phyloP scores from a whole-genome alignment of 2,113 vertebrate genomes.

The Halichoeres trimaculatus region DNA sequence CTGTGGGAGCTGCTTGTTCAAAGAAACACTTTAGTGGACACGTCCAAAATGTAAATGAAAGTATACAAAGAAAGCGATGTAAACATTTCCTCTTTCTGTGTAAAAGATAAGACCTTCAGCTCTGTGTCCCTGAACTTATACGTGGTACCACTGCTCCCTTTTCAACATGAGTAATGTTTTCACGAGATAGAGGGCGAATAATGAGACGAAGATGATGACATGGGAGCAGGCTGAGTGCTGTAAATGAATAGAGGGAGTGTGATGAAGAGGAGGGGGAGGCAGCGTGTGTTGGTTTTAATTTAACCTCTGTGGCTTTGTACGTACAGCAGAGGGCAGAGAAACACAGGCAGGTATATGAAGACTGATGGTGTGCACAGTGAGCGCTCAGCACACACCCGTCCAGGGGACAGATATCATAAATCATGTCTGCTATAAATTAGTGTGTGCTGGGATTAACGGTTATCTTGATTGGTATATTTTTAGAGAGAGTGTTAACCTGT shows the following conservation, averaged over 20 bases:
- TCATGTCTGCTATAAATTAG: conserved; percentile 17
- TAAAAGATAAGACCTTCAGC: no score
- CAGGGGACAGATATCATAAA: not conserved
- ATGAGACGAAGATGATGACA: not conserved
- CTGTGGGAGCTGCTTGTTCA: no score
- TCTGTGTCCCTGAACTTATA: no score
- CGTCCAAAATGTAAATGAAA: no score
- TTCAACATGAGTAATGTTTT: no score
- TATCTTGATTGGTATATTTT: not conserved
- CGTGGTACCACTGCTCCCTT: no score
- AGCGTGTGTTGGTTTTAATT: conserved; percentile 7
- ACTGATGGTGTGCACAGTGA: conserved; percentile 3
- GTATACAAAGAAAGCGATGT: no score
- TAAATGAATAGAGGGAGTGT: conserved; percentile 12
- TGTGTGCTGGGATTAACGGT: not conserved
- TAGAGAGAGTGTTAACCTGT: not conserved
- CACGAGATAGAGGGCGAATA: no score
- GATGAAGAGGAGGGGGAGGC: not conserved
- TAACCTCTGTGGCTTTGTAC: not conserved
- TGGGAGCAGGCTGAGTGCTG: not conserved
- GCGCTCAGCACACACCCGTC: not conserved
- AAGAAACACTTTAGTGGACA: no score
- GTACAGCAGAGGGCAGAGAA: conserved; percentile 5
- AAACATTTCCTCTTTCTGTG: no score
- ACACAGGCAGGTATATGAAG: conserved; percentile 18